Conservation (phyloP, 2,888 invertebrate genomes). For the Phrixothrix hirtus region DNA sequence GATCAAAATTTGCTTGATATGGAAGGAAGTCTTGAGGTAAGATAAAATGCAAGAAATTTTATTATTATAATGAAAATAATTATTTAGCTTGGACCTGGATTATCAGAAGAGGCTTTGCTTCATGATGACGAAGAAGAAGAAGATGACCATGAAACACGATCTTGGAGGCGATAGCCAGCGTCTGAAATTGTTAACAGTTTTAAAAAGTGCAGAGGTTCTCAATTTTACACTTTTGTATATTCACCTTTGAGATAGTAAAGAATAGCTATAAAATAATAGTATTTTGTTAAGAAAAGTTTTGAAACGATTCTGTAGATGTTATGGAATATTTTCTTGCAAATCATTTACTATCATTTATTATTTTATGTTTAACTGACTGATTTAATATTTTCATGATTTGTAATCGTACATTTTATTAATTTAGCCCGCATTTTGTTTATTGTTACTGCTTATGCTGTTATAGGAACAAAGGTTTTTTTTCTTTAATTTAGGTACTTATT, state of each 20-base stretch:
- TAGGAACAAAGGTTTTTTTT: not conserved
- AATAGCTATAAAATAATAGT: constrained; percentile 5
- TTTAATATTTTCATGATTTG: no score
- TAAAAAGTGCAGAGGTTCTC: constrained; percentile 16
- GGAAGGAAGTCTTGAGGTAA: constrained; percentile 56
- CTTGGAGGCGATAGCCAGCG: constrained; percentile 82
- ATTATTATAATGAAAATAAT: no score
- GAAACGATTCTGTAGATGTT: not conserved
- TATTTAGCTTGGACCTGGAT: constrained; percentile 50
- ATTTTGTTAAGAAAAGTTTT: not conserved
- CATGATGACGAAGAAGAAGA: constrained; percentile 87
- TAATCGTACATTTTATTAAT: not conserved
- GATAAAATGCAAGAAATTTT: constrained; percentile 27
- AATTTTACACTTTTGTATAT: constrained; percentile 31
- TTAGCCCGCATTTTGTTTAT: not conserved
- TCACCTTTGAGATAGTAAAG: constrained; percentile 7
- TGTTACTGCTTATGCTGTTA: not conserved
- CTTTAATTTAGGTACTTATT: constrained; percentile 2
- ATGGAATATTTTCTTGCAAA: no score
- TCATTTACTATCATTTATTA: no score
- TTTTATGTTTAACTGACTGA: not conserved
- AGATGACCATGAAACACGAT: constrained; percentile 79
- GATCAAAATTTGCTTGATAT: constrained; percentile 53
- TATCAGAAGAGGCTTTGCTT: constrained; percentile 69
- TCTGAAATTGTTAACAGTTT: not conserved